Percentiles rank a stretch among this genome's conserved stretches.
These are phyloP conservation scores for Dimorphilus gyrociliatus DNA, from an alignment of 2,888 invertebrate species.

Conservation along the genomic window DNA sequence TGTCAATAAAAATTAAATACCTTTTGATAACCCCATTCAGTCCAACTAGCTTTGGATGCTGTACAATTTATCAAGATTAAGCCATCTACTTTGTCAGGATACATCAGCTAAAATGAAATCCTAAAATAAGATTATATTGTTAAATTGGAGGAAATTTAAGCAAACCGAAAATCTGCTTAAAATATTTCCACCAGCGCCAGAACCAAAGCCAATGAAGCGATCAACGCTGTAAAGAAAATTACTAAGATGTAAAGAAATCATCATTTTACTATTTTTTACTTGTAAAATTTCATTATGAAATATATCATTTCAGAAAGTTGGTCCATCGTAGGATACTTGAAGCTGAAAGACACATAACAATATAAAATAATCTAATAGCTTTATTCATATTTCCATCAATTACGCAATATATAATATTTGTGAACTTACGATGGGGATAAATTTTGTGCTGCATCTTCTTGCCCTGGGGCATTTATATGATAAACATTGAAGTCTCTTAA, in stretches of 20 bases:
- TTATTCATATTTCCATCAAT: no score
- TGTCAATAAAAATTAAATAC: no score
- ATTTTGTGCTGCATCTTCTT: slow-evolving; percentile 81
- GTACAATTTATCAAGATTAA: slow-evolving; percentile 82
- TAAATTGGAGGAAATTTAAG: no score
- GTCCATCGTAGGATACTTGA: slow-evolving; percentile 86
- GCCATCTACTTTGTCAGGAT: slow-evolving; percentile 76
- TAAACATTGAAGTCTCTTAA: slow-evolving; percentile 81
- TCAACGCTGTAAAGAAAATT: no score
- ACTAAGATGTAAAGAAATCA: no score
- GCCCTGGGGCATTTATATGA: slow-evolving; percentile 95
- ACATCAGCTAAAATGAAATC: slow-evolving; percentile 39
- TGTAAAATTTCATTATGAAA: slow-evolving; percentile 60
- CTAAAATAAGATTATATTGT: no score
- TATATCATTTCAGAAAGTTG: slow-evolving; percentile 76
- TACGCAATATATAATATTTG: no score
- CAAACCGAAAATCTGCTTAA: slow-evolving; percentile 74
- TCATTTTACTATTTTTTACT: no score
- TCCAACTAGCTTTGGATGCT: slow-evolving; percentile 82
- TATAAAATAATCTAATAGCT: no score
- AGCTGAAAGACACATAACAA: no score
- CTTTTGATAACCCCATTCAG: slow-evolving; percentile 98
- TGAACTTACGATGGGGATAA: slow-evolving; percentile 89
- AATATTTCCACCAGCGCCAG: slow-evolving; percentile 91
- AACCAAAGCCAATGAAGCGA: slow-evolving; percentile 79